Evolutionary conservation across 2,113 vertebrate species (phyloP).

Genomic region (Tauraco erythrolophus): DNA sequence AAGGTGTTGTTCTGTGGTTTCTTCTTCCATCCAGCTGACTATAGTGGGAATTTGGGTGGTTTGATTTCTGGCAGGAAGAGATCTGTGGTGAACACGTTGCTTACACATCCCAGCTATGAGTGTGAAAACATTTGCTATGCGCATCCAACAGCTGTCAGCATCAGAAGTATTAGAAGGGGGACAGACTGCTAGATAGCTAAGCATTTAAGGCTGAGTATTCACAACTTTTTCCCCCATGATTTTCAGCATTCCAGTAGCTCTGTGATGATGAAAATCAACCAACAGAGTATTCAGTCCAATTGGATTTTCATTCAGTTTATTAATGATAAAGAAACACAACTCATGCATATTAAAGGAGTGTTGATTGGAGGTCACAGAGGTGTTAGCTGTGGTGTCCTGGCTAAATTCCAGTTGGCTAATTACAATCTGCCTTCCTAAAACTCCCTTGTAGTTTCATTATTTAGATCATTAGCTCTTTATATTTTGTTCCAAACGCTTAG

Average conservation of each 20-base stretch:
- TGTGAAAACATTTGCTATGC: neutral
- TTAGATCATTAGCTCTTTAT: constrained; percentile 50
- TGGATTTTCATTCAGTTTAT: constrained; percentile 45
- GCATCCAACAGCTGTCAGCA: neutral
- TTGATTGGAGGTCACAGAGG: constrained; percentile 72
- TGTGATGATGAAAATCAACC: constrained; percentile 30
- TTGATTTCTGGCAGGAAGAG: neutral
- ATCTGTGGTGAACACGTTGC: fast-evolving
- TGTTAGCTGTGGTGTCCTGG: constrained; percentile 71
- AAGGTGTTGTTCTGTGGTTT: neutral
- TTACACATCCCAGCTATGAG: neutral
- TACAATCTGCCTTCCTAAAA: constrained; percentile 65
- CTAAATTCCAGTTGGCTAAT: constrained; percentile 71
- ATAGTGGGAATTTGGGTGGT: neutral
- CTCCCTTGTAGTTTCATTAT: constrained; percentile 63
- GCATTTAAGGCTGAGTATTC: neutral
- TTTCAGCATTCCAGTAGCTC: constrained; percentile 4
- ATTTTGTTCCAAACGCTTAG: constrained; percentile 39
- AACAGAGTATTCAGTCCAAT: constrained; percentile 13
- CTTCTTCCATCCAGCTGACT: neutral
- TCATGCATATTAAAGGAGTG: constrained; percentile 61
- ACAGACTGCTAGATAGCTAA: neutral
- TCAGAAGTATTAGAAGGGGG: neutral
- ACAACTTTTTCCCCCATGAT: neutral
- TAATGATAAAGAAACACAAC: constrained; percentile 29